phyloP scores from a whole-genome alignment of 2,113 vertebrate genomes.

The Misgurnus mizolepis region DNA sequence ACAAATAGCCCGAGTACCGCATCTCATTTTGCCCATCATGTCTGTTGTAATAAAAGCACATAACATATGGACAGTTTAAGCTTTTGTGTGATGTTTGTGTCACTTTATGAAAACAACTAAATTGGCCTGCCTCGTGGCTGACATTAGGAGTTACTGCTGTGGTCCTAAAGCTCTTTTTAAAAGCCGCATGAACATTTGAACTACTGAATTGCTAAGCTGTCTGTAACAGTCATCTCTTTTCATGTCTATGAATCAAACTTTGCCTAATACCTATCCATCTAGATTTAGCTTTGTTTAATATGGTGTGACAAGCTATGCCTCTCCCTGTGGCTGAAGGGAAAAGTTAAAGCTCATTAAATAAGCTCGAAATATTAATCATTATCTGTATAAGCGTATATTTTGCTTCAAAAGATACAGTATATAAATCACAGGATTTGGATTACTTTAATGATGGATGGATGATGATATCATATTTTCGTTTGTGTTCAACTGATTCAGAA shows the following conservation, averaged over 20 bases:
- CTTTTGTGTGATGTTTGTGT: slow-evolving; percentile 16
- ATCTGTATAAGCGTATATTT: too few relatives aligned
- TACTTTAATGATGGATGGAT: too few relatives aligned
- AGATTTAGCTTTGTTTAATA: slow-evolving; percentile 20
- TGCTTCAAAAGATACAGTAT: too few relatives aligned
- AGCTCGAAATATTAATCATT: too few relatives aligned
- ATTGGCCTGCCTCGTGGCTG: slow-evolving; percentile 18
- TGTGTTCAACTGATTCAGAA: too few relatives aligned
- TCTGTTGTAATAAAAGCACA: slow-evolving; percentile 20
- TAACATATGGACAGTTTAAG: slow-evolving; percentile 15
- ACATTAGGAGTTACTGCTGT: slow-evolving; percentile 24
- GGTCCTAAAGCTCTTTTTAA: slow-evolving; percentile 8
- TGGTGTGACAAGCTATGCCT: background rate
- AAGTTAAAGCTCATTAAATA: too few relatives aligned
- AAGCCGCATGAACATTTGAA: background rate
- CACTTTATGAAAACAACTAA: slow-evolving; percentile 36
- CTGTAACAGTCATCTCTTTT: background rate
- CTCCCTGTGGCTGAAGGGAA: too few relatives aligned
- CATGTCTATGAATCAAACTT: slow-evolving; percentile 10
- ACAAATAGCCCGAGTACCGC: slow-evolving; percentile 30
- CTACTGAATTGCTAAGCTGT: background rate
- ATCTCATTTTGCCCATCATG: slow-evolving; percentile 20
- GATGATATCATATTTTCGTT: too few relatives aligned
- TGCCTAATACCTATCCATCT: background rate
- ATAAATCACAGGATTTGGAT: too few relatives aligned